Conservation (phyloP, 2,888 invertebrate species). For the Leptura quadrifasciata region DNA sequence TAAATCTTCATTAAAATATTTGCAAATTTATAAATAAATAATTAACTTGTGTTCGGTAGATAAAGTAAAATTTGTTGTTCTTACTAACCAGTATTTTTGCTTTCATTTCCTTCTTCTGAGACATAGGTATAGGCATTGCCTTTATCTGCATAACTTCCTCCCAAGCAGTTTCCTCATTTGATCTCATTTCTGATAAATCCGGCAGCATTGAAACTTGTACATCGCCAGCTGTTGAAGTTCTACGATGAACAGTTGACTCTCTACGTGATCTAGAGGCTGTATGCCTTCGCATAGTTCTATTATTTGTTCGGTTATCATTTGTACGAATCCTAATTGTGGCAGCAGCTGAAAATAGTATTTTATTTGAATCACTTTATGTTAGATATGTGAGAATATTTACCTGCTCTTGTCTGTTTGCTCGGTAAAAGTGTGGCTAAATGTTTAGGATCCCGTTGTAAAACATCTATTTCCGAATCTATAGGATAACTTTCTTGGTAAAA, state of each 20-base stretch:
- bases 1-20: too few species aligned
- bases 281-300: slow-evolving; percentile 79
- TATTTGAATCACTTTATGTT: not conserved
- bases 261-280: slow-evolving; percentile 75
- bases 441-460: slow-evolving; percentile 83
- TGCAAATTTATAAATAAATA: too few species aligned
- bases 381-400: slow-evolving; percentile 71
- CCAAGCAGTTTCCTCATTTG: slow-evolving; percentile 89
- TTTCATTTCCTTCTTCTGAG: slow-evolving; percentile 87
- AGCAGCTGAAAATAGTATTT: slow-evolving; percentile 72
- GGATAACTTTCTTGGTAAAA: slow-evolving; percentile 92
- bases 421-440: slow-evolving; percentile 86
- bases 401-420: slow-evolving; percentile 86
- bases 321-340: slow-evolving; percentile 81
- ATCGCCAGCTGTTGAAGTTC: slow-evolving; percentile 74
- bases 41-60: too few species aligned
- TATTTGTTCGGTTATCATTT: slow-evolving; percentile 76
- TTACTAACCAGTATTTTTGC: slow-evolving; percentile 82
- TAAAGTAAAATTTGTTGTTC: too few species aligned
- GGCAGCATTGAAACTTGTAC: slow-evolving; percentile 83
- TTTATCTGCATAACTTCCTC: slow-evolving; percentile 92
- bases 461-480: slow-evolving; percentile 79
- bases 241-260: slow-evolving; percentile 75
- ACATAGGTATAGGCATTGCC: slow-evolving; percentile 88
- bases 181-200: slow-evolving; percentile 86